These are phyloP conservation scores for Dichetophora obliterata DNA, from an alignment of 2,888 invertebrate genomes.

Conservation along the genomic window DNA sequence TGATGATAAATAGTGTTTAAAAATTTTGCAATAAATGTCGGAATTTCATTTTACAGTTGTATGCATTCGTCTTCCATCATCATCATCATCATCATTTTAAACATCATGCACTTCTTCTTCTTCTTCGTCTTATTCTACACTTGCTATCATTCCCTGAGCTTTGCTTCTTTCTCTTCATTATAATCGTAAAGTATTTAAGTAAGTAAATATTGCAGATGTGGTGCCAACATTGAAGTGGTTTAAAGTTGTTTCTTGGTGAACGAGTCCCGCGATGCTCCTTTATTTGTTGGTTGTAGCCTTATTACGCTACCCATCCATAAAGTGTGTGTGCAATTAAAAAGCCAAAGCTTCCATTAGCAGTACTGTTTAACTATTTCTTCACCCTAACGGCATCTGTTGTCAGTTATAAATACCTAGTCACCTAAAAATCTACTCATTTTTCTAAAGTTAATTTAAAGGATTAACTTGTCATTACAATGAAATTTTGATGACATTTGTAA, in stretches of 20 bases:
- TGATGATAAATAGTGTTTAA: constrained; percentile 39
- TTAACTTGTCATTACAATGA: constrained; percentile 25
- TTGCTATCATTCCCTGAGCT: neutral
- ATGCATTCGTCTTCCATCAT: neutral
- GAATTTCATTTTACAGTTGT: constrained; percentile 29
- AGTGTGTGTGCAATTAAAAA: constrained; percentile 19
- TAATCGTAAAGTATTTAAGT: constrained; percentile 33
- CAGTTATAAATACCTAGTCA: constrained; percentile 1
- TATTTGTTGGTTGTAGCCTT: neutral
- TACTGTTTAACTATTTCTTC: neutral
- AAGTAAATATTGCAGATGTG: constrained; percentile 14
- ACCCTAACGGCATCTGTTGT: neutral
- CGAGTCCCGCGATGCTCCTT: constrained; percentile 17
- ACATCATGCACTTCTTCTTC: neutral
- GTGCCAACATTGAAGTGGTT: neutral
- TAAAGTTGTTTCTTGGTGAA: constrained; percentile 4
- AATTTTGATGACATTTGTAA: constrained; percentile 18
- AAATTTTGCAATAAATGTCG: constrained; percentile 40
- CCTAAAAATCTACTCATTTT: constrained; percentile 1
- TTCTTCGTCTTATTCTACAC: too few species aligned
- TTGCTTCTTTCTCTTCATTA: neutral
- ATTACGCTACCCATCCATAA: neutral
- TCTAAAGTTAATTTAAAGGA: constrained; percentile 29
- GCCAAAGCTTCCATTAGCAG: neutral
- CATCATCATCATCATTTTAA: neutral